Evolutionary conservation across 2,113 vertebrate genomes (phyloP).

Genomic region (Phalacrocorax brasilianus): DNA sequence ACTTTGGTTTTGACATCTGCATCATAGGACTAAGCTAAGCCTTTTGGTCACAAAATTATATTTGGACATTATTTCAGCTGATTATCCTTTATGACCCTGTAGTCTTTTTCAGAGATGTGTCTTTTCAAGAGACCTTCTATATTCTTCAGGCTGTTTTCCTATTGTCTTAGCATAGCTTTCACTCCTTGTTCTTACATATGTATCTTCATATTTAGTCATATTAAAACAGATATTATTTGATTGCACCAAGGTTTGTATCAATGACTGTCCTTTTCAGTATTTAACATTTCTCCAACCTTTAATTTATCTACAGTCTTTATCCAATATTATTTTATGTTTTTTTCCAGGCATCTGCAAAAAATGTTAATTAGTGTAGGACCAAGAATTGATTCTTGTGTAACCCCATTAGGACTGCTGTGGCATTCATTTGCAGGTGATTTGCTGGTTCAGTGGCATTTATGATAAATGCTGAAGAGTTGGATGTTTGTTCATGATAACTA

Average conservation of each 20-base stretch:
- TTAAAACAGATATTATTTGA: background rate
- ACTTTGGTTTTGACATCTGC: background rate
- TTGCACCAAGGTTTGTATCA: background rate
- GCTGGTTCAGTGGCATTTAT: conserved; percentile 15
- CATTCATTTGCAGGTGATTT: conserved; percentile 30
- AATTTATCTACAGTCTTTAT: background rate
- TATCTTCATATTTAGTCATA: background rate
- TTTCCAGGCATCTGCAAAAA: background rate
- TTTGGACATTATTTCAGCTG: background rate
- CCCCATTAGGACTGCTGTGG: background rate
- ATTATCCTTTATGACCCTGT: background rate
- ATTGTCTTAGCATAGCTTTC: background rate
- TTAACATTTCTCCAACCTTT: background rate
- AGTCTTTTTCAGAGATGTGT: background rate
- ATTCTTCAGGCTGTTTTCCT: background rate
- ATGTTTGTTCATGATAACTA: background rate
- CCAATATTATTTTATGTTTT: background rate
- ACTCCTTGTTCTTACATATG: background rate
- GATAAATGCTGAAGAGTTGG: background rate
- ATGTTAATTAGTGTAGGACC: background rate
- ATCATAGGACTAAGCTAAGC: background rate
- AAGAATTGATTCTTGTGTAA: background rate
- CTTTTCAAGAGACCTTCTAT: background rate
- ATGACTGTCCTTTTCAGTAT: background rate
- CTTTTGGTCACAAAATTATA: background rate